These are phyloP conservation scores for Sitophilus oryzae DNA, from an alignment of 1,140 invertebrate genomes.

Conservation along the genomic window DNA sequence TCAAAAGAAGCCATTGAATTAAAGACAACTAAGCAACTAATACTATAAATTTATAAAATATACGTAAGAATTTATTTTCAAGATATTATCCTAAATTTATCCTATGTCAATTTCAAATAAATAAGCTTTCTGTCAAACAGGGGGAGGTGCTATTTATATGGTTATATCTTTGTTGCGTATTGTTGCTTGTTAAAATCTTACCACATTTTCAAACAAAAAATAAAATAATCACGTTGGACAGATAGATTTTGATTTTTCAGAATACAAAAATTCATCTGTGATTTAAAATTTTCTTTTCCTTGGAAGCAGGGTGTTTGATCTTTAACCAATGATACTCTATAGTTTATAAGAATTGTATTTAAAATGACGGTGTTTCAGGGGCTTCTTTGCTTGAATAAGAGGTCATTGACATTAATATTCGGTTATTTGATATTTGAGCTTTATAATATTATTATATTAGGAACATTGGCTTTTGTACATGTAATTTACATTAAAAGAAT, in stretches of 20 bases:
- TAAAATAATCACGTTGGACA: background rate
- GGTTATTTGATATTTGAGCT: slow-evolving; percentile 11
- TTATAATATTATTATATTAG: slow-evolving; percentile 9
- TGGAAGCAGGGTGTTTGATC: slow-evolving; percentile 1
- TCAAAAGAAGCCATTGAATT: background rate
- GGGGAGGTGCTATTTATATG: slow-evolving; percentile 5
- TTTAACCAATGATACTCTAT: slow-evolving; percentile 2
- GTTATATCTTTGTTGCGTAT: slow-evolving; percentile 11
- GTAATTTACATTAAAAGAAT: slow-evolving; percentile 7
- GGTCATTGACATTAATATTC: slow-evolving; percentile 1
- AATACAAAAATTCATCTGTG: background rate
- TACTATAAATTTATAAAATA: background rate
- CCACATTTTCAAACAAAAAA: no score
- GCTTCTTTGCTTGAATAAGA: background rate
- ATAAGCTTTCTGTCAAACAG: slow-evolving; percentile 8
- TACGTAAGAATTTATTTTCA: slow-evolving; percentile 6
- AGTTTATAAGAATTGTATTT: background rate
- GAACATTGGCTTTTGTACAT: slow-evolving; percentile 13
- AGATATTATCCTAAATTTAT: slow-evolving; percentile 2
- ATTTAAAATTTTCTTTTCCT: background rate
- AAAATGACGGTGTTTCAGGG: background rate
- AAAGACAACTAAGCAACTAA: background rate
- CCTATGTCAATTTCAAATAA: slow-evolving; percentile 6
- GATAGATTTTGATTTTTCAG: background rate
- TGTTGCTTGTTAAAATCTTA: slow-evolving; percentile 10